phyloP scores from a whole-genome alignment of 2,888 invertebrate species.

The Netelia virgata region DNA sequence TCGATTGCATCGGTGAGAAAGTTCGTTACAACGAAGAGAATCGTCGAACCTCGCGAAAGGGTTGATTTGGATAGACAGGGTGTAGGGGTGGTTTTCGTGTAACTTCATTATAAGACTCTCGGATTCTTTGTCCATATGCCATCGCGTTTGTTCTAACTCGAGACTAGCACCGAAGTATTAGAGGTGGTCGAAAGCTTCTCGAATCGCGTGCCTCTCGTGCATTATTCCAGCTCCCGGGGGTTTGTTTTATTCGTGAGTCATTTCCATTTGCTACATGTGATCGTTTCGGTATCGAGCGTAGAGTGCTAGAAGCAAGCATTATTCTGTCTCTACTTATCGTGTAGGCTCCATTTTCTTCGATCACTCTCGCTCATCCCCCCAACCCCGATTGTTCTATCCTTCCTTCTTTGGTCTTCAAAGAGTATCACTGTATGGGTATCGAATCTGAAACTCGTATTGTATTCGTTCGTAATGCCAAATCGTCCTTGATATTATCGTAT shows the following conservation, averaged over 20 bases:
- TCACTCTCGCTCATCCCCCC: constrained; percentile 9
- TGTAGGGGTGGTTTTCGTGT: background rate
- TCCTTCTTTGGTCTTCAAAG: background rate
- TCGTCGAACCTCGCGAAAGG: background rate
- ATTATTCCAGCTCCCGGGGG: constrained; percentile 38
- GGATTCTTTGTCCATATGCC: background rate
- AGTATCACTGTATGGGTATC: background rate
- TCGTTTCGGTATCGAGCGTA: constrained; percentile 51
- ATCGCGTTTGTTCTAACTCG: background rate
- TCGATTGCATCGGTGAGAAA: too few relatives aligned
- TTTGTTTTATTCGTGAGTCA: constrained; percentile 54
- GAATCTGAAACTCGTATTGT: constrained; percentile 15
- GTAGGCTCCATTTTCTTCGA: constrained; percentile 16
- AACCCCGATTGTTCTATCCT: constrained; percentile 13
- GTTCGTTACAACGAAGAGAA: background rate
- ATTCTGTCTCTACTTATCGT: constrained; percentile 27
- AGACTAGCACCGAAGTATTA: constrained; percentile 2
- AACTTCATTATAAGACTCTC: constrained; percentile 36
- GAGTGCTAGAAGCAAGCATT: constrained; percentile 36
- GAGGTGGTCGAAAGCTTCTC: constrained; percentile 9
- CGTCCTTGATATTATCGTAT: constrained; percentile 17
- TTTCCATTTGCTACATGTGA: constrained; percentile 56
- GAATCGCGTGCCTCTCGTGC: constrained; percentile 48
- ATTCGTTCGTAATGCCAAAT: constrained; percentile 42
- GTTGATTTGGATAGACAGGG: background rate